These are phyloP conservation scores for Pampusana beccarii DNA, from an alignment of 2,113 vertebrate genomes.

Conservation along the genomic window DNA sequence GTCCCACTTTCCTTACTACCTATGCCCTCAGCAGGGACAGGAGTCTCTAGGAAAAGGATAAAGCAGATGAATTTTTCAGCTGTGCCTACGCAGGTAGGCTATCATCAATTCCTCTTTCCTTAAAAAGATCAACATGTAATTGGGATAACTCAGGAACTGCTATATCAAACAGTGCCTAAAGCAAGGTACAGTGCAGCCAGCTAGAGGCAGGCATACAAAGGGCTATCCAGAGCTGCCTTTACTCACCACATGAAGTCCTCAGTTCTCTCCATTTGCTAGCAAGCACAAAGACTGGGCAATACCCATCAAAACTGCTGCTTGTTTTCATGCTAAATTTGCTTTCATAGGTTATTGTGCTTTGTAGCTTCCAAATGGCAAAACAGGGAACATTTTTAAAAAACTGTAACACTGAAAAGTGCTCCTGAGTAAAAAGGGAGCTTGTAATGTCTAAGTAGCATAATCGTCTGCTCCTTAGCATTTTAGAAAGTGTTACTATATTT, in stretches of 20 bases:
- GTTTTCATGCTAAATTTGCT: neutral
- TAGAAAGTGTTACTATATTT: neutral
- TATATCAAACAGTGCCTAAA: neutral
- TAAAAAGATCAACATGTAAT: neutral
- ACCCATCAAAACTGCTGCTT: neutral
- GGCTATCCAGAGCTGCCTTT: neutral
- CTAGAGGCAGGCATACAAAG: neutral
- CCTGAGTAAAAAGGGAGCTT: neutral
- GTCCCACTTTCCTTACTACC: neutral
- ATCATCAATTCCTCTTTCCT: neutral
- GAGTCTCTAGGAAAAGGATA: neutral
- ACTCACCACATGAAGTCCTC: neutral
- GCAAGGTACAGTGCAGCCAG: neutral
- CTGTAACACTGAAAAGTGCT: neutral
- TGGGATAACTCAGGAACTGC: neutral
- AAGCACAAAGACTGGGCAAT: neutral
- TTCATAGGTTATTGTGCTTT: neutral
- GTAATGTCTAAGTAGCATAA: neutral
- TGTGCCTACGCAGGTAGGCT: neutral
- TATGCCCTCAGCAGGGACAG: neutral
- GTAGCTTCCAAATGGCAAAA: neutral
- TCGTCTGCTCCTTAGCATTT: neutral
- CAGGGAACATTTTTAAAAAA: neutral
- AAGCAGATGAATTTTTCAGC: neutral
- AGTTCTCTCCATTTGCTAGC: neutral